Conservation (phyloP, 2,888 invertebrate genomes). For the Pyrocoelia pectoralis region DNA sequence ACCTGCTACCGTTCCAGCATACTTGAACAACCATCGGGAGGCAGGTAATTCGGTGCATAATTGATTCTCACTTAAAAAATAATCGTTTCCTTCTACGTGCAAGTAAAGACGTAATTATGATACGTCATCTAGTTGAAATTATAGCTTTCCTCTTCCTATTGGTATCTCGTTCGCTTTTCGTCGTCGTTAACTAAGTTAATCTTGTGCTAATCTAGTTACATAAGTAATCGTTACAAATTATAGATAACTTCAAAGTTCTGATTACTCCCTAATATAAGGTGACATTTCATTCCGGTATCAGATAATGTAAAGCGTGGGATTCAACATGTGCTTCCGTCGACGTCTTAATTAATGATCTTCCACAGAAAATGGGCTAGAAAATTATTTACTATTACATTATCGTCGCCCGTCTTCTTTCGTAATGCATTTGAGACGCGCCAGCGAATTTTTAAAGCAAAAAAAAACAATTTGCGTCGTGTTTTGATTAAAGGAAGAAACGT, state of each 20-base stretch:
- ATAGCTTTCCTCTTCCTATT: too few relatives aligned
- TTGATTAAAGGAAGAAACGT: not conserved
- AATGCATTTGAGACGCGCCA: not conserved
- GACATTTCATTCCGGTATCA: conserved; percentile 25
- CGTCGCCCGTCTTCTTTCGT: too few relatives aligned
- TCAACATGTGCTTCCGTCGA: conserved; percentile 25
- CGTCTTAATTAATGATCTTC: conserved; percentile 22
- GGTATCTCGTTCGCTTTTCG: too few relatives aligned
- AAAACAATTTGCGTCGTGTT: not conserved
- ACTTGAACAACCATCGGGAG: too few relatives aligned
- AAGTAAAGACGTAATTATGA: too few relatives aligned
- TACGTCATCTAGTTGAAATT: too few relatives aligned
- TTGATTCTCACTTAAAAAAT: too few relatives aligned
- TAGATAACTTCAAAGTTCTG: conserved; percentile 7
- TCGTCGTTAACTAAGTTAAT: too few relatives aligned
- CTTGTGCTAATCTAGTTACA: not conserved
- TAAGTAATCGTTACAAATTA: conserved; percentile 12
- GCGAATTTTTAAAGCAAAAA: not conserved
- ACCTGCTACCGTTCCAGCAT: too few relatives aligned
- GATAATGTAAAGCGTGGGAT: conserved; percentile 20
- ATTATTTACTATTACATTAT: not conserved
- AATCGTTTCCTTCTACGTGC: too few relatives aligned
- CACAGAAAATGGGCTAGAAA: conserved; percentile 6
- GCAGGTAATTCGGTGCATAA: too few relatives aligned
- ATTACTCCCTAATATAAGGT: conserved; percentile 17